Evolutionary conservation across 1,140 invertebrate species (phyloP).

Genomic region (Teleogryllus occipitalis): DNA sequence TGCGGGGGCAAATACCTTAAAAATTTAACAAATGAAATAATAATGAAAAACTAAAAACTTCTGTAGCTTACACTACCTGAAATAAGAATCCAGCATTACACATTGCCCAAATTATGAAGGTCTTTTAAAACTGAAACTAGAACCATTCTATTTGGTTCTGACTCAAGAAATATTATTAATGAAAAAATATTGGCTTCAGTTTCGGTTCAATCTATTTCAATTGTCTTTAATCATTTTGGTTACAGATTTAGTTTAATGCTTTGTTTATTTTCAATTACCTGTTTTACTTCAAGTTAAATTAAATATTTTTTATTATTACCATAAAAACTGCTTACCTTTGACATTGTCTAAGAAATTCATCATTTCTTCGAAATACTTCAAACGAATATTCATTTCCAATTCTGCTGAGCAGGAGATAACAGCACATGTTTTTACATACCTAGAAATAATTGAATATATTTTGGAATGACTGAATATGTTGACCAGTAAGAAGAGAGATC

Average conservation of each 20-base stretch:
- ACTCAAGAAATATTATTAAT: too few species aligned
- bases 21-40: too few species aligned
- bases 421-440: constrained; percentile 55
- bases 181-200: too few species aligned
- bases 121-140: too few species aligned
- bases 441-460: constrained; percentile 19
- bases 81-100: too few species aligned
- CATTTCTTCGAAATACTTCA: constrained; percentile 69
- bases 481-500: neutral
- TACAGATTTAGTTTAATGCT: neutral
- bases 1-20: too few species aligned
- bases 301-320: too few species aligned
- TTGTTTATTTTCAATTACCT: neutral
- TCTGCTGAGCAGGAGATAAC: constrained; percentile 64
- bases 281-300: too few species aligned
- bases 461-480: neutral
- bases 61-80: too few species aligned
- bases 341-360: constrained; percentile 35
- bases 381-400: constrained; percentile 44
- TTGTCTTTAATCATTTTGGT: neutral
- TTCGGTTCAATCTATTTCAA: neutral
- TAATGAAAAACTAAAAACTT: too few species aligned
- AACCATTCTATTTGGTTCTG: too few species aligned
- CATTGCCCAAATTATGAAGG: too few species aligned
- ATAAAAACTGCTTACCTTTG: neutral